phyloP scores from a whole-genome alignment of 2,888 invertebrate genomes.

The Rhodophaea formosa region DNA sequence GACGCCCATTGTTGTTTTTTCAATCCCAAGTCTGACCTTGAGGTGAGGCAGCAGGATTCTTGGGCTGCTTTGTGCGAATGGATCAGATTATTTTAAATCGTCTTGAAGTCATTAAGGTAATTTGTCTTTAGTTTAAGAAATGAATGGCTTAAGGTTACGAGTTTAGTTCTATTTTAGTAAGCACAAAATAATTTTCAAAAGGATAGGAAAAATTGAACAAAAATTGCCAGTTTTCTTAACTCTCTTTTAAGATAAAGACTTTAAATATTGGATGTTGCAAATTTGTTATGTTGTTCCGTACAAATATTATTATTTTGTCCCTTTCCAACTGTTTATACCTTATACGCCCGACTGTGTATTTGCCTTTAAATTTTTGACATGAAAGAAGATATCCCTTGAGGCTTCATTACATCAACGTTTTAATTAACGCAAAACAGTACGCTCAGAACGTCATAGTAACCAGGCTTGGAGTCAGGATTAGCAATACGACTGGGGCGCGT shows the following conservation, averaged over 20 bases:
- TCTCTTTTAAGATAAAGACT: no score
- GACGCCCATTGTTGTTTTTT: constrained; percentile 18
- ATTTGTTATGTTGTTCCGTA: no score
- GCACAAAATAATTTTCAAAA: no score
- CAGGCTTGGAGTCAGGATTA: constrained; percentile 33
- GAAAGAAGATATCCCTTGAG: constrained; percentile 20
- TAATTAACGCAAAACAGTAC: constrained; percentile 43
- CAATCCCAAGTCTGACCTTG: constrained; percentile 13
- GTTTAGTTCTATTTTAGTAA: background rate
- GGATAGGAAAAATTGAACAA: no score
- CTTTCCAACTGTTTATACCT: no score
- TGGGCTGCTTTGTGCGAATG: background rate
- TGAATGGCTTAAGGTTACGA: background rate
- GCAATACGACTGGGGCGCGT: constrained; percentile 37
- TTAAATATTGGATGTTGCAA: no score
- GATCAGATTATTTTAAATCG: background rate
- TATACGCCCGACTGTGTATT: background rate
- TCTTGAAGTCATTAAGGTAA: background rate
- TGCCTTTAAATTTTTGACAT: background rate
- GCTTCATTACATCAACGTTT: constrained; percentile 27
- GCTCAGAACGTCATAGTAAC: constrained; percentile 36
- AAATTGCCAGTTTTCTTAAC: no score
- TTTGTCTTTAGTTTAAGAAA: background rate
- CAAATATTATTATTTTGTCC: no score
- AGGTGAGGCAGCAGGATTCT: background rate